A percentile compares a stretch with the other conserved stretches of the same genome.
Conservation (phyloP, 2,888 invertebrate genomes). For the Notodonta dromedarius region DNA sequence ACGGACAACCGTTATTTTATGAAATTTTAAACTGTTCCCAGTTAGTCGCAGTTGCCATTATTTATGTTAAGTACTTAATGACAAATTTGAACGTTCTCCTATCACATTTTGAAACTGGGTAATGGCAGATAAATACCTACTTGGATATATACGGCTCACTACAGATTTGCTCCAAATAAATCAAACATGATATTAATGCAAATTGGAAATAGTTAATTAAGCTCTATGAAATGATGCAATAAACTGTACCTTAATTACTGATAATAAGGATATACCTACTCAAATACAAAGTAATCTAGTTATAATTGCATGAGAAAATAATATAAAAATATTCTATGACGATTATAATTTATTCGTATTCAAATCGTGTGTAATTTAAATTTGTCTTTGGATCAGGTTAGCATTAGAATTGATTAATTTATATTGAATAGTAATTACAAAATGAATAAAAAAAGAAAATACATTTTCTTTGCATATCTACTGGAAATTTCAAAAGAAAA, state of each 20-base stretch:
- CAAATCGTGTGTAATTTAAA: background rate
- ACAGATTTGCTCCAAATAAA: background rate
- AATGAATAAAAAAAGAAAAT: too few species aligned
- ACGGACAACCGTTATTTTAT: too few species aligned
- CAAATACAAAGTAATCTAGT: background rate
- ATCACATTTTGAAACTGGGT: constrained; percentile 24
- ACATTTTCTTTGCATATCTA: background rate
- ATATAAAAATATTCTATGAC: background rate
- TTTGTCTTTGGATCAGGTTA: background rate
- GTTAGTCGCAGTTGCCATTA: constrained; percentile 7
- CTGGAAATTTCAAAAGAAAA: background rate
- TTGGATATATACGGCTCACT: background rate
- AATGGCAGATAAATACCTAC: constrained; percentile 23
- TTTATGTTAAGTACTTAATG: constrained; percentile 20
- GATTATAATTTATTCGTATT: background rate
- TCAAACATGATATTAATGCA: background rate
- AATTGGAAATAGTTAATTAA: background rate
- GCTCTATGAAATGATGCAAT: background rate
- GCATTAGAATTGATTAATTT: background rate
- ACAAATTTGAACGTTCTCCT: constrained; percentile 12
- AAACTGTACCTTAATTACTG: background rate
- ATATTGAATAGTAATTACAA: too few species aligned
- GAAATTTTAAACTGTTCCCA: too few species aligned
- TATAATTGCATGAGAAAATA: background rate
- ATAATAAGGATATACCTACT: background rate